Percentiles rank a stretch among this genome's conserved stretches.
Evolutionary conservation across 2,797 vertebrate species (phyloP).

Genomic region (Mallotus villosus): DNA sequence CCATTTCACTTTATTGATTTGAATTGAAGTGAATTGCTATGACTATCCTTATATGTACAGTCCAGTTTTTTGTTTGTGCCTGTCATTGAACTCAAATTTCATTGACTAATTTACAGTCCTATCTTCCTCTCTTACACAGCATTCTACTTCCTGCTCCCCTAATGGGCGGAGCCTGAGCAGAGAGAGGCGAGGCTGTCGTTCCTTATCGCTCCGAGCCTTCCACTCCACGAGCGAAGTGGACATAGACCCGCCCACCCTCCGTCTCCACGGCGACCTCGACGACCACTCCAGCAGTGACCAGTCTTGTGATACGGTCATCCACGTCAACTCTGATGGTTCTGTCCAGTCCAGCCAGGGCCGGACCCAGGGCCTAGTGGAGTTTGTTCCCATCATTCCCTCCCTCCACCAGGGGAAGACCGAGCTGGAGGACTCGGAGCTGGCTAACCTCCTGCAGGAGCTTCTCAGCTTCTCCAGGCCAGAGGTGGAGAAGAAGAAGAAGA

Average conservation of each 20-base stretch:
- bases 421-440: conserved; percentile 66
- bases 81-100: neutral
- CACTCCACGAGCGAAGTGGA: conserved; percentile 85
- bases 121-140: conserved; percentile 47
- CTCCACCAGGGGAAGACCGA: conserved; percentile 83
- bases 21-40: too few relatives aligned
- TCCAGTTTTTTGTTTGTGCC: too few relatives aligned
- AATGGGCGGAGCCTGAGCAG: conserved; percentile 92
- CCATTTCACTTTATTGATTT: too few relatives aligned
- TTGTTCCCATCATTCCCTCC: conserved; percentile 94
- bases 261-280: conserved; percentile 85
- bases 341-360: conserved; percentile 81
- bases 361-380: conserved; percentile 85
- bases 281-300: conserved; percentile 93
- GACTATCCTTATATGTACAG: too few relatives aligned
- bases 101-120: neutral
- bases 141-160: conserved; percentile 93
- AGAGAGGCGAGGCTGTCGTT: conserved; percentile 82
- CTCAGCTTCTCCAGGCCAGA: conserved; percentile 64
- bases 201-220: conserved; percentile 87
- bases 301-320: conserved; percentile 95
- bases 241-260: conserved; percentile 79
- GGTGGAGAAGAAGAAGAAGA: conserved; percentile 48
- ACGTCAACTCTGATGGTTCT: conserved; percentile 87
- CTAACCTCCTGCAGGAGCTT: conserved; percentile 69